Evolutionary conservation across 2,113 vertebrate genomes (phyloP), one percentile per base, ranked within the genome.

Genomic region (Erythrocebus patas): DNA sequence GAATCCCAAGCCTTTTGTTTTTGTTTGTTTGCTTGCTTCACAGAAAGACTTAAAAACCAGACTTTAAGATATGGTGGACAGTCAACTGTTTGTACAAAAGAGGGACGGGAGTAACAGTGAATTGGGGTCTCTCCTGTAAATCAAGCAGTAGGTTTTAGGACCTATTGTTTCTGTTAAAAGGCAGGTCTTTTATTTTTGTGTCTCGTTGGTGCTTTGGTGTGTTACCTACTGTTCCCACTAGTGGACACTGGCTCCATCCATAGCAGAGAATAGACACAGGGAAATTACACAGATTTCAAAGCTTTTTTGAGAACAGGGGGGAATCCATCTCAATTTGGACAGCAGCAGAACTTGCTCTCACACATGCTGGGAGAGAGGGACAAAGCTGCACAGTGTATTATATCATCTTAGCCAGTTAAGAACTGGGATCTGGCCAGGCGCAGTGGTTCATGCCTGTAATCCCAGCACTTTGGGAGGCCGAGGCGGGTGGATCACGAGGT

Each of bases 241-340:
- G 11, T 64, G 20, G 1, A 57, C 45, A 66, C 0, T 76, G 20
- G 5, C 20, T 97, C 50, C 9, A 43, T 73, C 59, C 8, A 40
- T 30, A 76, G 38, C 27, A 80, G 59, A 72, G 73, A 97, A 72
- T 8, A 76, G 64, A 57, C 22, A 68, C 13, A 80, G 7, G 83
- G 52, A 96, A 91, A 93, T 78, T 61, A 64, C 35, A 57, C 38
- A 57, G 16, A 93, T 94, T 40, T 80, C 72, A 76, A 93, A 93
- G 48, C 64, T 17, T 76, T 89, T 64, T 91, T 94, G 45, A 96
- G 27, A 64, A 85, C 57, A 14, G 8, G 17, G 30, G 76, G 8
- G 43, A 32, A 32, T 92, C 32, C 30, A 8, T 52, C 27, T 81
- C 23, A 55, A n/a, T n/a, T 45, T 92, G 76, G 32, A 84, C 68